Evolutionary conservation across 2,797 vertebrate genomes (phyloP).

Genomic region (Crenuchus spilurus): DNA sequence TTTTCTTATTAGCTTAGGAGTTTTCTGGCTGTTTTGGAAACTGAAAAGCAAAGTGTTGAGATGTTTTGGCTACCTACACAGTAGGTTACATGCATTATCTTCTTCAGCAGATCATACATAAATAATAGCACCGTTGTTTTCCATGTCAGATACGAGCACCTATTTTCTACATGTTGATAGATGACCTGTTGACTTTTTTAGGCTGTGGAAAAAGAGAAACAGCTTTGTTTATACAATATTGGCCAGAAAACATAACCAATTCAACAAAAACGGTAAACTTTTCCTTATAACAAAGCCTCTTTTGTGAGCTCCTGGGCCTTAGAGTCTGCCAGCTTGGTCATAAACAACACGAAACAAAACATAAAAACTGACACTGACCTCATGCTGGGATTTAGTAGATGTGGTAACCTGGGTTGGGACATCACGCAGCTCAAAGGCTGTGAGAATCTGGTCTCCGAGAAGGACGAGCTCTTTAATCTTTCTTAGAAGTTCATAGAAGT

Average conservation of each 20-base stretch:
- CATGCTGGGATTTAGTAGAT: neutral
- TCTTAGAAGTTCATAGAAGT: constrained; percentile 40
- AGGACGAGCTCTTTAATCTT: constrained; percentile 43
- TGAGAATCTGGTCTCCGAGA: constrained; percentile 19
- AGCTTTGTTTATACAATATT: neutral
- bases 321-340: neutral
- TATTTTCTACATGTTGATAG: too few species aligned
- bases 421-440: neutral
- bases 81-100: too few species aligned
- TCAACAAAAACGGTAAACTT: neutral
- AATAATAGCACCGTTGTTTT: too few species aligned
- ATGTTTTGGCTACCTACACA: too few species aligned
- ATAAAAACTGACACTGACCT: neutral
- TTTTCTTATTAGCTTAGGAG: too few species aligned
- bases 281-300: neutral
- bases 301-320: constrained; percentile 30
- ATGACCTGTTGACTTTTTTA: too few species aligned
- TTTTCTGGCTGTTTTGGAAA: too few species aligned
- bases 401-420: neutral
- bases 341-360: neutral
- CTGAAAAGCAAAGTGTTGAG: too few species aligned
- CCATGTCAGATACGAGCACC: too few species aligned
- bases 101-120: too few species aligned
- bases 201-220: too few species aligned
- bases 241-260: neutral